Conservation (phyloP, 1,140 invertebrate species). For the Sarcophaga bullata region DNA sequence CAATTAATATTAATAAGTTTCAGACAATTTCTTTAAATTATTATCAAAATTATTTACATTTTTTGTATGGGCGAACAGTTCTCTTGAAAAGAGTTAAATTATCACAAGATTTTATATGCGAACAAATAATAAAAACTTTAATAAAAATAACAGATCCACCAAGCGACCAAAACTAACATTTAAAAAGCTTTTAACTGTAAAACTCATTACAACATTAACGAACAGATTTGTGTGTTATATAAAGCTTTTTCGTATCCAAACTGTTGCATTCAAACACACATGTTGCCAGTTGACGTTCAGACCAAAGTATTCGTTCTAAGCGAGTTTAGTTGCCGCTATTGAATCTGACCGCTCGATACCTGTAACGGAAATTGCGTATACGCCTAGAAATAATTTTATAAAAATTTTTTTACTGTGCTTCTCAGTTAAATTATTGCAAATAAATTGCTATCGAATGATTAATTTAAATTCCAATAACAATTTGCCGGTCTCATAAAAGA, state of each 20-base stretch:
- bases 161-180: too few relatives aligned
- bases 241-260: neutral
- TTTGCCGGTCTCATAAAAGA: too few relatives aligned
- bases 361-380: slow-evolving; percentile 36
- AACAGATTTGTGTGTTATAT: neutral
- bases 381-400: neutral
- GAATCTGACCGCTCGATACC: neutral
- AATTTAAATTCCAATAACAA: too few relatives aligned
- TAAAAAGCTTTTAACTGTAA: neutral
- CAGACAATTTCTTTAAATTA: too few relatives aligned
- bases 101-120: too few relatives aligned
- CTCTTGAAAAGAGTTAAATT: too few relatives aligned
- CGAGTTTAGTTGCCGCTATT: slow-evolving; percentile 23
- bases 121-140: too few relatives aligned
- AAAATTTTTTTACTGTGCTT: neutral
- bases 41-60: too few relatives aligned
- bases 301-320: neutral
- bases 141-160: too few relatives aligned
- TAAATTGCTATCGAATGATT: too few relatives aligned
- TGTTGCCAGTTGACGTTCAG: slow-evolving; percentile 15
- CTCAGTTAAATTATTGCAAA: slow-evolving; percentile 2
- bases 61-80: too few relatives aligned
- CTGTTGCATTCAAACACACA: neutral
- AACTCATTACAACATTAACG: neutral
- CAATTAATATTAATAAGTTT: too few relatives aligned